Conservation (phyloP, 2,113 vertebrate species). For the Engystomops pustulosus region DNA sequence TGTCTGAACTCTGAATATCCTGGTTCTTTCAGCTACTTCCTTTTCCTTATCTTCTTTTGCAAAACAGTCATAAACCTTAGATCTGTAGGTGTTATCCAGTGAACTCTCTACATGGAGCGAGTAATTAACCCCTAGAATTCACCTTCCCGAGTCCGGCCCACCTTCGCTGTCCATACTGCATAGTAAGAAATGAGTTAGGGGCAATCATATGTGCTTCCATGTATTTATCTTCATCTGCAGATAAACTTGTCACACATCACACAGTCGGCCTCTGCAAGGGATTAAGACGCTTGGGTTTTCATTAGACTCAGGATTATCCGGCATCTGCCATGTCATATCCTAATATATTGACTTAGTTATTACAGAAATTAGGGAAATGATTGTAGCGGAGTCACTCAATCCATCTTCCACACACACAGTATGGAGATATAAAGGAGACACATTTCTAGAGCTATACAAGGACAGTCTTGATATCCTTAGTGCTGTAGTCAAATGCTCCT, state of each 20-base stretch:
- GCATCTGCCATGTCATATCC: not conserved
- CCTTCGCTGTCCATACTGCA: no score
- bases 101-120: not conserved
- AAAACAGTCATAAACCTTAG: not conserved
- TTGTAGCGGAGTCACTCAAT: no score
- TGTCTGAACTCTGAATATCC: not conserved
- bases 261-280: not conserved
- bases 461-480: no score
- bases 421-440: no score
- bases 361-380: no score
- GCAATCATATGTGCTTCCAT: no score
- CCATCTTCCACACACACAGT: no score
- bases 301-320: not conserved
- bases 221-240: not conserved
- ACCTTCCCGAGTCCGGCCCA: no score
- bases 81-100: not conserved
- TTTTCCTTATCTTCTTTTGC: constrained; percentile 18
- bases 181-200: no score
- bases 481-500: no score
- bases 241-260: not conserved
- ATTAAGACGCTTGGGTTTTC: not conserved
- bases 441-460: no score
- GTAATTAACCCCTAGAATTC: not conserved
- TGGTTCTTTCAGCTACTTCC: constrained; percentile 22
- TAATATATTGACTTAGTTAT: no score